Evolutionary conservation across 2,113 vertebrate genomes (phyloP).

Genomic region (Irena cyanogastra): DNA sequence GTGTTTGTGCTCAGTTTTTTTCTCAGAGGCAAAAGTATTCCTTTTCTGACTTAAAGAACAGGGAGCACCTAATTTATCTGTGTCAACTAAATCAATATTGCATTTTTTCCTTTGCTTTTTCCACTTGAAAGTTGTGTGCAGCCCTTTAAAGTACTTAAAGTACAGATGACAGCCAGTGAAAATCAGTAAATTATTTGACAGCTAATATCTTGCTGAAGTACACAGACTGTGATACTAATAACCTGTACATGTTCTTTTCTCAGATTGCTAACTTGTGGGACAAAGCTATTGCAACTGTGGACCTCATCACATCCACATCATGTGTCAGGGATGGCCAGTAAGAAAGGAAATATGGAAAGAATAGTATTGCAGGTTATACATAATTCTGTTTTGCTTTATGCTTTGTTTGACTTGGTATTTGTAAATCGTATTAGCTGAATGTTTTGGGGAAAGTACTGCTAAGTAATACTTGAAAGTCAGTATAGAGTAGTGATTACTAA

Average conservation of each 20-base stretch:
- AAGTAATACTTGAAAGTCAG: not conserved
- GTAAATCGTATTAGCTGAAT: not conserved
- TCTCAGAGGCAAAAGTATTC: not conserved
- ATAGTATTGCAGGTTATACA: constrained; percentile 86
- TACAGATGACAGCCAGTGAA: not conserved
- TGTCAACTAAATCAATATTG: not conserved
- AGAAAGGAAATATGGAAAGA: constrained; percentile 80
- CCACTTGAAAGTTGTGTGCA: not conserved
- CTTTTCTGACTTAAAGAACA: not conserved
- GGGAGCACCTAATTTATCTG: not conserved
- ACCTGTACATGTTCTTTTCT: not conserved
- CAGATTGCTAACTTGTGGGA: constrained; percentile 85
- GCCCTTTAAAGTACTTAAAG: not conserved
- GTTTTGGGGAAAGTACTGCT: not conserved
- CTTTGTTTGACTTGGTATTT: not conserved
- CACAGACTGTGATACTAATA: not conserved
- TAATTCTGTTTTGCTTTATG: not conserved
- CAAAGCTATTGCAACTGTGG: constrained; percentile 88
- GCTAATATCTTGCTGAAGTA: not conserved
- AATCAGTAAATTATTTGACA: not conserved
- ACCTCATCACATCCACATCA: constrained; percentile 70
- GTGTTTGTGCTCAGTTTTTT: not conserved
- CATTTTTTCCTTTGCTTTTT: not conserved
- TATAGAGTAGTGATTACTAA: not conserved
- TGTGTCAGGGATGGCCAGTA: constrained; percentile 55